Base-by-base conservation (phyloP, 2,113 vertebrate species). In the Hirundichthys speculiger region DNA sequence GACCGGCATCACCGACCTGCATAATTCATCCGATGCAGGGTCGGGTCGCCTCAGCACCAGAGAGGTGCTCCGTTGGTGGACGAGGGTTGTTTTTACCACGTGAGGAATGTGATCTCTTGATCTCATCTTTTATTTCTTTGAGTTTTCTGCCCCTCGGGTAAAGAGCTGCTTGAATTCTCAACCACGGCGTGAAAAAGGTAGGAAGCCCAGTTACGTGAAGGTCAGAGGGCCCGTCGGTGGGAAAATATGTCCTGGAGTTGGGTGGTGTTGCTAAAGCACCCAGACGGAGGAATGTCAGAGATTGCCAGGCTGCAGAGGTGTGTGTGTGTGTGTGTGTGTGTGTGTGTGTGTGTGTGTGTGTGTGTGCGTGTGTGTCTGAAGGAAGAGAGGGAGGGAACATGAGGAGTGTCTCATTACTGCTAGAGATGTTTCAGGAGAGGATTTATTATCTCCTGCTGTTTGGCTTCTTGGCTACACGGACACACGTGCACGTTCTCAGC, bases 391-490 rank as follows among this genome's bases (percentile, higher is more conserved):
- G 19, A 69, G 42, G 63, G 73, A 69, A 67, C 51, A 65, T 70
- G 67, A 82, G 69, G 73, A 55, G 39, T 71, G 59, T 54, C 64
- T 74, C 62, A 79, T 83, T 82, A 64, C 67, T 75, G 27, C 55
- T 57, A 50, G 39, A 69, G 39, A 19, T 2, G 1, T 34, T 61
- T 34, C 25, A n/a, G 48, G 45, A 67, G 40, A 83, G 67, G 69
- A 86, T 83, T 78, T 76, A 80, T 72, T 47, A 60, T 42, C 19
- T 38, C 21, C 45, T 61, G 39, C 56, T 60, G 63, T 70, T 59
- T 73, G n/a, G 59, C 12, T 56, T 57, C 49, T 39, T 39, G 13
- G 41, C 6, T 18, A 20, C 57, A 16, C 22, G 9, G 18, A 41
- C 41, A 65, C 25, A 57, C 63, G 21, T n/a, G 24, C 41, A 45